phyloP scores from a whole-genome alignment of 1,140 invertebrate species.

The Leptinotarsa texana region DNA sequence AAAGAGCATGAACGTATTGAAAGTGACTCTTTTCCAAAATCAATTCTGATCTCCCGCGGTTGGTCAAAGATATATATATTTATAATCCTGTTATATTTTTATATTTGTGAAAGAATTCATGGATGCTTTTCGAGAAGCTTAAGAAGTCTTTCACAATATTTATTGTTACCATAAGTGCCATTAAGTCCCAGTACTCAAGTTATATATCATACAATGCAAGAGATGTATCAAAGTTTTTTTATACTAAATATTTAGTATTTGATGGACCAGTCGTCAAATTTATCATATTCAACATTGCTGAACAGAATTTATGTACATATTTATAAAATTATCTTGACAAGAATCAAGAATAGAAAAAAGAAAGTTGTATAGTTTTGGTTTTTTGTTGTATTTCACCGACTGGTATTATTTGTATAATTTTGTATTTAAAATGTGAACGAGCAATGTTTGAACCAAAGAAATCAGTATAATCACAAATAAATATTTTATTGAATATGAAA shows the following conservation, averaged over 20 bases:
- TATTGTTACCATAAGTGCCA: constrained; percentile 44
- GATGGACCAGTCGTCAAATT: too few species aligned
- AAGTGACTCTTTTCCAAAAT: too few species aligned
- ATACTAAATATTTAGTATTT: too few species aligned
- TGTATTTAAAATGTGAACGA: background rate
- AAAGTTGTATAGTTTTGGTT: too few species aligned
- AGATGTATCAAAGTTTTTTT: too few species aligned
- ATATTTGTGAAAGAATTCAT: background rate
- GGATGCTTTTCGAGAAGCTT: background rate
- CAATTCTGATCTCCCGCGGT: too few species aligned
- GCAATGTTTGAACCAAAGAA: constrained; percentile 6
- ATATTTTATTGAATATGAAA: background rate
- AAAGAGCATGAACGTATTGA: background rate
- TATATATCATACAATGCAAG: too few species aligned
- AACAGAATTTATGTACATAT: too few species aligned
- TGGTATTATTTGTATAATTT: background rate
- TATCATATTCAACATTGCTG: too few species aligned
- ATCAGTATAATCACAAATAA: background rate
- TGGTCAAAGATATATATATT: background rate
- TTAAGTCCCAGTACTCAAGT: constrained; percentile 14
- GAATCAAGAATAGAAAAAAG: too few species aligned
- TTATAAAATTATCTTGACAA: too few species aligned
- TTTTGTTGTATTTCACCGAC: background rate
- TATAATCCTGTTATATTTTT: background rate
- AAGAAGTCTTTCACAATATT: constrained; percentile 4